Conservation (phyloP, 1,140 invertebrate genomes). For the Trinorchestia longiramus region DNA sequence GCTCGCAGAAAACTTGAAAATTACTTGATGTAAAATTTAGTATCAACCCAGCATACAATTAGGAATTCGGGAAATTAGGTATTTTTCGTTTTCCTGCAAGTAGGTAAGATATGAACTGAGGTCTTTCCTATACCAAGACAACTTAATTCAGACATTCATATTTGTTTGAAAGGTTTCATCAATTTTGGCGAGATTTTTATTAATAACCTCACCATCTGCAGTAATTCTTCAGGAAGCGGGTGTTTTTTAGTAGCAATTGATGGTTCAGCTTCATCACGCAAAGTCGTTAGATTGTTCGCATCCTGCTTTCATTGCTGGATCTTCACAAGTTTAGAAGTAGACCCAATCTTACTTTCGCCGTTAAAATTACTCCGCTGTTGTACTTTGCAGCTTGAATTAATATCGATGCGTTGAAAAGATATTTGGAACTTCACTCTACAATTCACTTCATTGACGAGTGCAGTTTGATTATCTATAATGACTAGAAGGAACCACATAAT, state of each 20-base stretch:
- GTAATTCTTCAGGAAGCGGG: neutral
- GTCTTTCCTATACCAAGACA: neutral
- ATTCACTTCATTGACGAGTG: neutral
- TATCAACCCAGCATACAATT: neutral
- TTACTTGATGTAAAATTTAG: neutral
- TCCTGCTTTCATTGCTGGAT: neutral
- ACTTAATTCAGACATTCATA: neutral
- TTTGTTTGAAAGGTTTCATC: neutral
- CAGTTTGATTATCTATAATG: neutral
- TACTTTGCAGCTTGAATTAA: neutral
- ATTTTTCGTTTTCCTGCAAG: neutral
- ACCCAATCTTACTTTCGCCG: neutral
- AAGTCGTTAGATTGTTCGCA: neutral
- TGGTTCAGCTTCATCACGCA: neutral
- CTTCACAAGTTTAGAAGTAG: neutral
- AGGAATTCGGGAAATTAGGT: neutral
- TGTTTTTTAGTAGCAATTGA: neutral
- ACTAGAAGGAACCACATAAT: slow-evolving; percentile 3
- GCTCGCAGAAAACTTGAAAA: neutral
- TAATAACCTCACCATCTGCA: neutral
- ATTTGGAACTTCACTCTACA: neutral
- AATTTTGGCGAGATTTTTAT: neutral
- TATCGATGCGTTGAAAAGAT: slow-evolving; percentile 3
- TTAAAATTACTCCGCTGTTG: neutral
- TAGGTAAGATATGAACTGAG: neutral